Conservation (phyloP, 2,888 invertebrate genomes). For the Hoplodrina ambigua region DNA sequence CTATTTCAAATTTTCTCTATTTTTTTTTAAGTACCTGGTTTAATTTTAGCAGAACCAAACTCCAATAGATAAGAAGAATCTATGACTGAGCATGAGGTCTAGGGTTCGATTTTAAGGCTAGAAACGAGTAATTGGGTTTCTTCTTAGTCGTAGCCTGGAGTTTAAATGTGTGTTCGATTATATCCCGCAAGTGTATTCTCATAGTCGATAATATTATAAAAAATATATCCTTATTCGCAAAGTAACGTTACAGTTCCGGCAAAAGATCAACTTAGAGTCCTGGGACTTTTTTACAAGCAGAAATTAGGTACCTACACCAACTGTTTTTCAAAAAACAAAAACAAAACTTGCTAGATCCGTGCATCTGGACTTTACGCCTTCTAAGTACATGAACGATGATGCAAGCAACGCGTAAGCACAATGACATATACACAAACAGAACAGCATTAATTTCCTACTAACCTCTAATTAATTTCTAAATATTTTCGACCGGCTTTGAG, state of each 20-base stretch:
- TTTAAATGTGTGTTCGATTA: too few relatives aligned
- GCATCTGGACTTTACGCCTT: constrained; percentile 15
- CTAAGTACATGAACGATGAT: constrained; percentile 26
- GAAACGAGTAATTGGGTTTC: too few relatives aligned
- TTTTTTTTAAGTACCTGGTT: too few relatives aligned
- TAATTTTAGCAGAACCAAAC: too few relatives aligned
- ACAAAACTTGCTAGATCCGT: constrained; percentile 6
- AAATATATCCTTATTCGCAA: background rate
- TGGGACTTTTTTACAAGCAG: constrained; percentile 11
- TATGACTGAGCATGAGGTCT: background rate
- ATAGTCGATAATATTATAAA: background rate
- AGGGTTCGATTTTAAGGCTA: background rate
- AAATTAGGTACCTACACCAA: background rate
- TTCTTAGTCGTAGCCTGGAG: too few relatives aligned
- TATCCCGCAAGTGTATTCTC: background rate
- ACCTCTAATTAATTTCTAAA: constrained; percentile 50
- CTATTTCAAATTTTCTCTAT: too few relatives aligned
- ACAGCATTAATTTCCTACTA: constrained; percentile 5
- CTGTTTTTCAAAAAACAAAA: constrained; percentile 7
- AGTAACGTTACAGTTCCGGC: background rate
- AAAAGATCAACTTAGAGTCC: background rate
- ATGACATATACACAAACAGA: constrained; percentile 2
- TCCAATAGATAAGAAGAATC: background rate
- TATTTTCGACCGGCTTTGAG: constrained; percentile 26
- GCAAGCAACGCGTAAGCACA: constrained; percentile 1